phyloP scores from a whole-genome alignment of 2,888 invertebrate genomes.

The Ctena decussata region DNA sequence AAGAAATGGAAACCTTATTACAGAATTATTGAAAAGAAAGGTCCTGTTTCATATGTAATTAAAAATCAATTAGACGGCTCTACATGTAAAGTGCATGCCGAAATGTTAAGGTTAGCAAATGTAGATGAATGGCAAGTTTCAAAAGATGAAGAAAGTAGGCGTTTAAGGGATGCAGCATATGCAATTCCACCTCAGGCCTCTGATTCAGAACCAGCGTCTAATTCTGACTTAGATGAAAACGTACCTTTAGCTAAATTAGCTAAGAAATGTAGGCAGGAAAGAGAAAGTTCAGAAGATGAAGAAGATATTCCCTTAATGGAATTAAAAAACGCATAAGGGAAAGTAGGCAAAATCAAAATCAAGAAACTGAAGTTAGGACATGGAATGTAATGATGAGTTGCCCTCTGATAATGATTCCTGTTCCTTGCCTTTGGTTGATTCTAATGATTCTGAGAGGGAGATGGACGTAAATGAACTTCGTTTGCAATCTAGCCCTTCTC shows the following conservation, averaged over 20 bases:
- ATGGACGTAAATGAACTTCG: conserved; percentile 9
- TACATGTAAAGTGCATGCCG: conserved; percentile 30
- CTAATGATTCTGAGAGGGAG: background rate
- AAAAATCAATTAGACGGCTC: conserved; percentile 44
- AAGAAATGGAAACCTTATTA: conserved; percentile 58
- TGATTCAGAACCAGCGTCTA: conserved; percentile 10
- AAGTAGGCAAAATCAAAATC: background rate
- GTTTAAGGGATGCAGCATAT: conserved; percentile 18
- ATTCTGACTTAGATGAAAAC: background rate
- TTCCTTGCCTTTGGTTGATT: background rate
- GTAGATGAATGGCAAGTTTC: conserved; percentile 30
- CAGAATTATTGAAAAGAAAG: conserved; percentile 48
- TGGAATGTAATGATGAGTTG: background rate
- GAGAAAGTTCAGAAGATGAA: conserved; percentile 31
- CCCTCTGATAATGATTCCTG: background rate
- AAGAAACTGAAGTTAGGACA: background rate
- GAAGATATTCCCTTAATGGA: conserved; percentile 52
- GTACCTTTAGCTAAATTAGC: background rate
- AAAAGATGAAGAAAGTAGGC: background rate
- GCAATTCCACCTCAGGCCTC: conserved; percentile 7
- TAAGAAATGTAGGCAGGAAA: conserved; percentile 16
- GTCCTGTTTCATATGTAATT: conserved; percentile 39
- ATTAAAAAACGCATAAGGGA: conserved; percentile 12
- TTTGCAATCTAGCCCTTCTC: background rate
- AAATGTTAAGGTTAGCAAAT: conserved; percentile 30